A percentile compares a stretch with the other conserved stretches of the same genome.
These are phyloP conservation scores for Villa cingulata DNA, from an alignment of 2,888 invertebrate species.

Conservation along the genomic window DNA sequence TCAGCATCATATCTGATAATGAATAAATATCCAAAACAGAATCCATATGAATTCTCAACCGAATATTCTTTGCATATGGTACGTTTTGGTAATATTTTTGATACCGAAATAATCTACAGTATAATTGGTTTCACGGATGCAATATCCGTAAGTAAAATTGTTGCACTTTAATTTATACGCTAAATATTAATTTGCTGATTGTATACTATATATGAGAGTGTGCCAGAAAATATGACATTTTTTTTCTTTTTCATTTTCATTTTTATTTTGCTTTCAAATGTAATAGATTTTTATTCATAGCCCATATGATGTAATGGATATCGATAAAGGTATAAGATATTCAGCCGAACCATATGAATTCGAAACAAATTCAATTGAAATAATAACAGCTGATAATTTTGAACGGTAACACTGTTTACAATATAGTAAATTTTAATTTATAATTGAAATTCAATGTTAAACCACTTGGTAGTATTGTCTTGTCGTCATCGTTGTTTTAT, in stretches of 20 bases:
- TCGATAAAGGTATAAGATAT: constrained; percentile 24
- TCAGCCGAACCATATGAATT: constrained; percentile 21
- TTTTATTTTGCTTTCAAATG: neutral
- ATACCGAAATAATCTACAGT: constrained; percentile 23
- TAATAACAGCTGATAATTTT: constrained; percentile 24
- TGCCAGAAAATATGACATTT: too few relatives aligned
- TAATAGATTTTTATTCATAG: constrained; percentile 27
- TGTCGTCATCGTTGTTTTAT: too few relatives aligned
- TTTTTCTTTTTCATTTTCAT: neutral
- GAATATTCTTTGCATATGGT: constrained; percentile 4
- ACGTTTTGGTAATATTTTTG: constrained; percentile 22
- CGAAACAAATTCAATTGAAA: constrained; percentile 22
- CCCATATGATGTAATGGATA: constrained; percentile 27
- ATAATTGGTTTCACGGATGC: constrained; percentile 24
- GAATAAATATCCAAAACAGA: constrained; percentile 18
- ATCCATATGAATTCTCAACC: neutral
- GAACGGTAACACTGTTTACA: too few relatives aligned
- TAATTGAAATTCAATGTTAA: too few relatives aligned
- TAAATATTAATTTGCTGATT: neutral
- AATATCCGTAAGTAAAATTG: constrained; percentile 19
- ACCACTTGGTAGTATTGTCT: too few relatives aligned
- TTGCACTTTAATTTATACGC: neutral
- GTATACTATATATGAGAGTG: too few relatives aligned
- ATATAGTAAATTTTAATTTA: neutral
- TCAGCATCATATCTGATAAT: constrained; percentile 24